Base-by-base conservation (phyloP, 2,888 invertebrate genomes). In the Globia sparganii region DNA sequence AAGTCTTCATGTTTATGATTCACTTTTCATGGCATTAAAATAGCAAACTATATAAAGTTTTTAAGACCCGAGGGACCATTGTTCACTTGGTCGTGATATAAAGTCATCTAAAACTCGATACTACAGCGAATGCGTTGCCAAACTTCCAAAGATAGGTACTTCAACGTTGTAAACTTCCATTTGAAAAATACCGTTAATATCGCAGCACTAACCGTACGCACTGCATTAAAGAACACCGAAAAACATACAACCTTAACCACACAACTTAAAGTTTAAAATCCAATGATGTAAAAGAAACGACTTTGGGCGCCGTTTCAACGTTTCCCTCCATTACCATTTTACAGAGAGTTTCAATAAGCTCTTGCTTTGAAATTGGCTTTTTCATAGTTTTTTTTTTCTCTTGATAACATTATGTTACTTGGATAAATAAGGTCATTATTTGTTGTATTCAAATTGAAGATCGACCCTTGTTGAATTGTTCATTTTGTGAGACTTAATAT, bases 341-440 rank as follows among this genome's bases (percentile, higher is more conserved):
- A 89, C 83, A 88, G 75, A 84, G 86, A 89, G 81, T 89, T 90
- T 87, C 87, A 91, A 90, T 90, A 89, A 89, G 90, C 84, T 89
- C 84, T 87, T 85, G 83, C 88, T 88, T 90, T 83, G 85, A 79
- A 87, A 87, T 87, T 87, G 87, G 85, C 86, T 86, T 88, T 90
- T 88, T 85, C 78, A 75, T 85, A 86, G 86, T 85, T 84, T 80
- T 84, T 80, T 84, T 43, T 84, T 83, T 72, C 73, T 77, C 75
- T 78, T 83, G 78, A 80, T 84, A 83, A 81, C 81, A 81, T 88
- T 81, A 87, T 77, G 84, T 87, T 79, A 86, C 74, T 85, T 81
- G 85, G 74, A 85, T 88, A 87, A 87, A 87, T 88, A 88, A 86
- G 82, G 68, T 83, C 74, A 85, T 87, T 83, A 88, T 81, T 83